Conservation (phyloP, 2,113 vertebrate species). For the Xenopus tropicalis region DNA sequence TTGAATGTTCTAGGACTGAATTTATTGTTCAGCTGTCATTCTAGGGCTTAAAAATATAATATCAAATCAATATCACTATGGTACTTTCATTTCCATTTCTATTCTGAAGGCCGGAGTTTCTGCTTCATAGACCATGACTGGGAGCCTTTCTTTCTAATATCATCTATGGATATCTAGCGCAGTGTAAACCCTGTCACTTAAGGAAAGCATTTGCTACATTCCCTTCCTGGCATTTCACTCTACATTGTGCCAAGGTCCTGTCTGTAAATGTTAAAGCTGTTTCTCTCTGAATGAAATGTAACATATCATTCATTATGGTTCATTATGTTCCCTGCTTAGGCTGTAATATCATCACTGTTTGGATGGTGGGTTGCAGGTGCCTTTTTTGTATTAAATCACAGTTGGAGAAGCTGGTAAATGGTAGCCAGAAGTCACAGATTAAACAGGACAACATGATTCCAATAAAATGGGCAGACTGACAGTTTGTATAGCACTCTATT, state of each 20-base stretch:
- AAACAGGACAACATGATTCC: background rate
- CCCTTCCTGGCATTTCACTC: no score
- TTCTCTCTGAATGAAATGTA: constrained; percentile 17
- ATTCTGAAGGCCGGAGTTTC: background rate
- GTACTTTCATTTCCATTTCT: background rate
- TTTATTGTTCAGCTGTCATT: background rate
- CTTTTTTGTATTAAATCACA: background rate
- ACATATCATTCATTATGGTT: constrained; percentile 15
- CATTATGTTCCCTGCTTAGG: constrained; percentile 7
- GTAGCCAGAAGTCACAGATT: background rate
- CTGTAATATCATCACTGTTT: constrained; percentile 16
- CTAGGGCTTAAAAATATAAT: background rate
- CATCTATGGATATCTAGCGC: background rate
- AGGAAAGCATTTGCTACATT: background rate
- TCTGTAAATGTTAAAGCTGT: constrained; percentile 6
- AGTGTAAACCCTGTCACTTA: background rate
- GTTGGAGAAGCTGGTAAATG: background rate
- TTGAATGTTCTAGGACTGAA: no score
- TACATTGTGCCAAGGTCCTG: constrained; percentile 1
- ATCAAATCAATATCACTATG: background rate
- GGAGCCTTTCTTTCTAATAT: background rate
- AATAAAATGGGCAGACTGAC: background rate
- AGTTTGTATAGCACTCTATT: background rate
- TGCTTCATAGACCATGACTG: background rate
- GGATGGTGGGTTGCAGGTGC: background rate